These are phyloP conservation scores for Drosophila kanapiae DNA, from an alignment of 1,140 invertebrate genomes.

Conservation along the genomic window DNA sequence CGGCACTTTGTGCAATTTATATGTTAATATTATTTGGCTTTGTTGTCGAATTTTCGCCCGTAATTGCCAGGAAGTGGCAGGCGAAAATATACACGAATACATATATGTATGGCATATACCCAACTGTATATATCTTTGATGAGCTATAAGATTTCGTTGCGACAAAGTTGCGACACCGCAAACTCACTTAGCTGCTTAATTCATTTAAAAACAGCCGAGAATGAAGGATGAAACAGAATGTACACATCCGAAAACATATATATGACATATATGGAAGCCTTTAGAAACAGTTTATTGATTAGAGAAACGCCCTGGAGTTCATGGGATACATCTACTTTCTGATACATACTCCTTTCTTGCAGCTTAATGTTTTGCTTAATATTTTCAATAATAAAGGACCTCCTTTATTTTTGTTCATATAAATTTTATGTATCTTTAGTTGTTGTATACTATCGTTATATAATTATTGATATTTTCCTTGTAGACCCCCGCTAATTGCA, in stretches of 20 bases:
- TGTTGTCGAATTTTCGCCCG: conserved; percentile 66
- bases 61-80: conserved; percentile 56
- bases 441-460: background rate
- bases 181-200: conserved; percentile 64
- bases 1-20: conserved; percentile 83
- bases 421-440: background rate
- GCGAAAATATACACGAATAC: background rate
- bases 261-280: too few relatives aligned
- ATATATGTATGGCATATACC: background rate
- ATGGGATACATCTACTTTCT: background rate
- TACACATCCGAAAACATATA: background rate
- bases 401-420: background rate
- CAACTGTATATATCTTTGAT: conserved; percentile 26
- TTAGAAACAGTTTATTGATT: background rate
- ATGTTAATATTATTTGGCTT: conserved; percentile 82
- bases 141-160: conserved; percentile 71
- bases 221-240: background rate
- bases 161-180: conserved; percentile 73
- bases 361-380: background rate
- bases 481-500: too few relatives aligned
- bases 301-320: too few relatives aligned
- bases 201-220: conserved; percentile 54
- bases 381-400: background rate
- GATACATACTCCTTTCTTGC: background rate
- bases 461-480: too few relatives aligned